Conservation (phyloP, 2,888 invertebrate genomes). For the Desoria tigrina region DNA sequence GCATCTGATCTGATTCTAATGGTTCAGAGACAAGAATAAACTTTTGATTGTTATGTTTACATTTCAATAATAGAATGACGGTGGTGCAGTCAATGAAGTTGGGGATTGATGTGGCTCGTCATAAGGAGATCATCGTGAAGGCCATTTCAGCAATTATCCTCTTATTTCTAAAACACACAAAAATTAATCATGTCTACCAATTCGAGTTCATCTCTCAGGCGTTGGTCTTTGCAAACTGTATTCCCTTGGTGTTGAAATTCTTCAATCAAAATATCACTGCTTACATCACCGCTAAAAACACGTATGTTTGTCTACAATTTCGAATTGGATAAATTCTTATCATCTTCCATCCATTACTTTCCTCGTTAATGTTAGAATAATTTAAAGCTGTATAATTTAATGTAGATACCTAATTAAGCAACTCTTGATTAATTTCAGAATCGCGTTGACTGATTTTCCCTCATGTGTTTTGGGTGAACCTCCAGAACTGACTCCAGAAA, state of each 20-base stretch:
- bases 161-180: conserved; percentile 93
- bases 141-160: conserved; percentile 77
- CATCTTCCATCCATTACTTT: too few relatives aligned
- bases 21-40: too few relatives aligned
- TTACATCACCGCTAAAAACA: conserved; percentile 73
- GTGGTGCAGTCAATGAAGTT: conserved; percentile 91
- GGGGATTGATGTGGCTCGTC: conserved; percentile 95
- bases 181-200: conserved; percentile 95
- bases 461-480: conserved; percentile 94
- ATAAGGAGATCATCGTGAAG: conserved; percentile 64
- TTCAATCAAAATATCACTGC: conserved; percentile 99
- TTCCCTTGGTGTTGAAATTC: conserved; percentile 95
- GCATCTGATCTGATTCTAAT: too few relatives aligned
- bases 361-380: too few relatives aligned
- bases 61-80: conserved; percentile 72
- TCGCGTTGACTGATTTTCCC: conserved; percentile 77
- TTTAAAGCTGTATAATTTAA: too few relatives aligned
- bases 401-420: too few relatives aligned
- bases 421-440: too few relatives aligned
- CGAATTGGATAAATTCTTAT: background rate
- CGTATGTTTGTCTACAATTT: conserved; percentile 58
- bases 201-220: conserved; percentile 99
- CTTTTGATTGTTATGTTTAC: conserved; percentile 4
- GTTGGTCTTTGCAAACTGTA: conserved; percentile 97
- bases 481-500: conserved; percentile 88